Base-by-base conservation (phyloP, 2,113 vertebrate genomes). In the Chinchilla lanigera region DNA sequence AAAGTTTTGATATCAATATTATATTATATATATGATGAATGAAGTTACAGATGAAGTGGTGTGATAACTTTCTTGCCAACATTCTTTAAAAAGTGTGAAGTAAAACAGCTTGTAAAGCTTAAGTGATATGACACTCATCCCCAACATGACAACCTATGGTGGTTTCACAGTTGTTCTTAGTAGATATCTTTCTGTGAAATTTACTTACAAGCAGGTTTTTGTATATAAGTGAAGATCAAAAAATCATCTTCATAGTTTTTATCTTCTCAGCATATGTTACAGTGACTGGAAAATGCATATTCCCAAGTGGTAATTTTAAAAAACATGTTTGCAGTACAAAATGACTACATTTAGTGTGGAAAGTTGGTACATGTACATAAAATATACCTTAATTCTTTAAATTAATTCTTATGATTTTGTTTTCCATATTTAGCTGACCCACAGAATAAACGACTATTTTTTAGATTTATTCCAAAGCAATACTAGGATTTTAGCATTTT, bases 131-230 rank as follows among this genome's bases (percentile, higher is more conserved):
- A 94, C 93, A 96, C 73, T 94, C 85, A 44, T 73, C 30, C 90
- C n/a, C n/a, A 90, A 69, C 0, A 4, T 89, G 82, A 95, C 50
- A 97, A 56, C 8, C 7, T 4, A 44, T 60, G 69, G 11, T 61
- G 94, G 7, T 73, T 97, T 98, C 85, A 96, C 92, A 97, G 73
- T 58, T 97, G 75, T 75, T 97, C 95, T 97, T 61, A 96, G 88
- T 52, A 98, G 52, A 69, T 98, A 90, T 89, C 81, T 10, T 94
- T 94, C 73, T 93, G 82, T 54, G 93, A 94, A 96, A 52, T 56
- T 41, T 75, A 83, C n/a, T 97, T 96, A 38, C 5, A 97, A 95
- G 89, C 73, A 86, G 6, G 26, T 96, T 38, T 63, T 96, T 84
- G 88, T 94, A 96, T 85, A 88, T 26, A 94, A 95, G 4, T 94